These are phyloP conservation scores for Crotalus helleri DNA, from an alignment of 2,113 vertebrate genomes.

Conservation along the genomic window DNA sequence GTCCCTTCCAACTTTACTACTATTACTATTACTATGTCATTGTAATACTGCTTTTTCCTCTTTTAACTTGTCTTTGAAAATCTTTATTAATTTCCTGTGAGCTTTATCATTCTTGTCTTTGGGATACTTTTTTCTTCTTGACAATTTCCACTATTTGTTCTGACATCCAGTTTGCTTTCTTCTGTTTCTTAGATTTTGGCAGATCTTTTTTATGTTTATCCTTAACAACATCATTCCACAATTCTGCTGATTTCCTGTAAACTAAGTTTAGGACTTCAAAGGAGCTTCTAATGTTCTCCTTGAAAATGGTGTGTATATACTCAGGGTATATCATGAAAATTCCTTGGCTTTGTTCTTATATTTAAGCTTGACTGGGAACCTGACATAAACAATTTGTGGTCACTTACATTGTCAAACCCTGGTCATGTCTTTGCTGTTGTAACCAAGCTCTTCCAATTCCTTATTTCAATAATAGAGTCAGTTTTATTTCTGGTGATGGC, in stretches of 20 bases:
- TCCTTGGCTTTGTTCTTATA: background rate
- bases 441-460: background rate
- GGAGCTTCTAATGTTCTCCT: background rate
- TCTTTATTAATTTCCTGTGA: background rate
- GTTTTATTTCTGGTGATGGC: background rate
- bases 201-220: background rate
- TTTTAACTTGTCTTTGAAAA: background rate
- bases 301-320: background rate
- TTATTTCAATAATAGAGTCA: background rate
- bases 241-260: background rate
- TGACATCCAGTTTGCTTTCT: background rate
- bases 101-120: background rate
- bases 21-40: background rate
- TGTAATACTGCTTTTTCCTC: background rate
- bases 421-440: background rate
- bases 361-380: background rate
- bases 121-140: background rate
- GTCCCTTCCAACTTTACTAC: no score
- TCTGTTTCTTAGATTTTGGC: background rate
- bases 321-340: background rate
- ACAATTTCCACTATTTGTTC: background rate
- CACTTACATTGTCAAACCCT: background rate
- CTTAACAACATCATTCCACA: background rate
- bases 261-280: background rate
- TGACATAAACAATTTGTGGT: background rate